Conservation (phyloP, 37 sponge, comb jelly and placozoan species). For the Halisarca cf. caerulea region DNA sequence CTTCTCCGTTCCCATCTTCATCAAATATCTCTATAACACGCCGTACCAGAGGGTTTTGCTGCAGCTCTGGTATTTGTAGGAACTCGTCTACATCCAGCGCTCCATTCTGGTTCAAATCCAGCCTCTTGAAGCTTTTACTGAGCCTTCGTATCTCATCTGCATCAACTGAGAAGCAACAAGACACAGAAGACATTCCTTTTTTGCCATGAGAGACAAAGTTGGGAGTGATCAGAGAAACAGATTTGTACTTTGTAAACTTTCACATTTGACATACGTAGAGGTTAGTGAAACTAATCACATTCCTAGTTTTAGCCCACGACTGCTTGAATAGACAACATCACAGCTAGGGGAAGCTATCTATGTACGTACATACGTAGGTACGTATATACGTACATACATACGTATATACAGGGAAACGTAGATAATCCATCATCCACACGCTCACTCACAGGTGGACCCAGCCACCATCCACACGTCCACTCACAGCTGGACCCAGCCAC, state of each 20-base stretch:
- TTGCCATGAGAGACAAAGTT: not conserved
- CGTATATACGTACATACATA: no score
- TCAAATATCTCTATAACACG: slow-evolving; percentile 97
- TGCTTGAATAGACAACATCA: no score
- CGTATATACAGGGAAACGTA: no score
- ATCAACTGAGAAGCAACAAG: slow-evolving; percentile 57
- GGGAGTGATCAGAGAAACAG: not conserved
- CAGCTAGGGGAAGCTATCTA: no score
- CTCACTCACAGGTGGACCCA: no score
- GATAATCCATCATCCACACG: no score
- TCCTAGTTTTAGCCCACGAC: no score
- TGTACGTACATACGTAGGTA: no score
- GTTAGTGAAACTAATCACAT: no score
- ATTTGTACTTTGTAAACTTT: slow-evolving; percentile 31
- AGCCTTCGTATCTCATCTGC: slow-evolving; percentile 90
- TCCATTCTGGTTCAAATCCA: slow-evolving; percentile 96
- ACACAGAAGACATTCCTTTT: not conserved
- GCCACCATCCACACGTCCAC: no score
- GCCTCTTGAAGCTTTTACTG: slow-evolving; percentile 86
- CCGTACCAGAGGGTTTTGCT: slow-evolving; percentile 97
- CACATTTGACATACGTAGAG: slow-evolving; percentile 56
- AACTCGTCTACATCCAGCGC: slow-evolving; percentile 95
- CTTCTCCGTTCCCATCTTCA: slow-evolving; percentile 95
- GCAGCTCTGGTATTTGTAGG: slow-evolving; percentile 93
- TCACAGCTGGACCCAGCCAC: no score